Conservation (phyloP, 2,113 vertebrate genomes). For the Grammomys surdaster region DNA sequence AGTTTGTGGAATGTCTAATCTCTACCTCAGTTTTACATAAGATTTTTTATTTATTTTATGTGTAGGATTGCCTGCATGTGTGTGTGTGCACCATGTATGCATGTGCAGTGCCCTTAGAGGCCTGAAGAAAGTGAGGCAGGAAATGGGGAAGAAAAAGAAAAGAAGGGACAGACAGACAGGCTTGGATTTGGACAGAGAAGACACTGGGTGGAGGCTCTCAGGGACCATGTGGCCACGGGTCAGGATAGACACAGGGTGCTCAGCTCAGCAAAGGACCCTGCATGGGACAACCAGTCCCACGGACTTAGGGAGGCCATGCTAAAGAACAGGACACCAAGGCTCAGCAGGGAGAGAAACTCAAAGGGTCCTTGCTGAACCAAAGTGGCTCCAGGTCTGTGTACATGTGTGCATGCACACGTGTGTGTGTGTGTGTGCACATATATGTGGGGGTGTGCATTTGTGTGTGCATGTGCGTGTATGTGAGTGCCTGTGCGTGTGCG, state of each 20-base stretch:
- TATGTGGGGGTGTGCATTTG: no score
- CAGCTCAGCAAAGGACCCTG: no score
- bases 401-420: no score
- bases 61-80: background rate
- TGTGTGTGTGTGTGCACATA: no score
- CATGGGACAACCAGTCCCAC: background rate
- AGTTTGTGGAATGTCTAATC: no score
- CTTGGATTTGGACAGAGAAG: background rate
- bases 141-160: background rate
- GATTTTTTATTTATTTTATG: background rate
- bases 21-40: background rate
- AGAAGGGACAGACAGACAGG: background rate
- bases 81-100: background rate
- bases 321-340: background rate
- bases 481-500: no score
- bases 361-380: background rate
- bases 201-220: background rate
- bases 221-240: background rate
- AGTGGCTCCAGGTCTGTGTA: no score
- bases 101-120: background rate
- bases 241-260: background rate
- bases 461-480: no score
- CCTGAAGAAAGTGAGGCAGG: background rate
- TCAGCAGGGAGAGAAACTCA: background rate
- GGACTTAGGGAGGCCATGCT: background rate